Evolutionary conservation across 2,888 invertebrate genomes (phyloP), one percentile per base, ranked within the genome.

Genomic region (Xestia xanthographa): DNA sequence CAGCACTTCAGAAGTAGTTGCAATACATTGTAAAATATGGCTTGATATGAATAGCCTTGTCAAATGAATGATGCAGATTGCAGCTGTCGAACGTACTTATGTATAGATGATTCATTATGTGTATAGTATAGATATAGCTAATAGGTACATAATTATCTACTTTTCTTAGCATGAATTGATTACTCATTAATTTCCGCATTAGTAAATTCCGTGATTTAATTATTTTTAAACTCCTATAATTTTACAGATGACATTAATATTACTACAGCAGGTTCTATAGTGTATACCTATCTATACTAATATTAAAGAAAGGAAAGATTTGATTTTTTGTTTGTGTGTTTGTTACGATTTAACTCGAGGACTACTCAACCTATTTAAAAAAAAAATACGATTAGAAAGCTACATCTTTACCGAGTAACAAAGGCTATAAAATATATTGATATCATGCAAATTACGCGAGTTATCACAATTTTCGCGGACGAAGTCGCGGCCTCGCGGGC

Each of bases 41-140:
- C 50, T 84, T 65, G 79, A 83, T 45, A 45, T 60, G 53, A 79
- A 60, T 80, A 83, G 84, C 83, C 80, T 83, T 79, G 79, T 79
- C 68, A 69, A 77, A 58, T 65, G 38, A 53, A 45, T 60, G 65
- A 69, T 81, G 75, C 66, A 63, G 82, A 81, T 79, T 79, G 80
- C 56, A 62, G 69, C 66, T 81, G 85, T 69, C 69, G 50, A 77
- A 73, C 62, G 66, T 66, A 66, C 53, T 48, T 56, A 67, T 56
- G 29, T 66, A 29, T 53, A 17, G 5, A 82, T 75, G 56, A 69
- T 77, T 70, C 60, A 77, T 29, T 38, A 43, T 41, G 41, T 48
- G 41, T 53, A 11, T 50, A 77, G 8, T 63, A 26, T 48, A 53
- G 1, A 53, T 66, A 60, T 34, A 76, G n/a, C 41, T 66, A 60